Conservation (phyloP, 2,113 vertebrate species). For the Chamaetylas fuelleborni region DNA sequence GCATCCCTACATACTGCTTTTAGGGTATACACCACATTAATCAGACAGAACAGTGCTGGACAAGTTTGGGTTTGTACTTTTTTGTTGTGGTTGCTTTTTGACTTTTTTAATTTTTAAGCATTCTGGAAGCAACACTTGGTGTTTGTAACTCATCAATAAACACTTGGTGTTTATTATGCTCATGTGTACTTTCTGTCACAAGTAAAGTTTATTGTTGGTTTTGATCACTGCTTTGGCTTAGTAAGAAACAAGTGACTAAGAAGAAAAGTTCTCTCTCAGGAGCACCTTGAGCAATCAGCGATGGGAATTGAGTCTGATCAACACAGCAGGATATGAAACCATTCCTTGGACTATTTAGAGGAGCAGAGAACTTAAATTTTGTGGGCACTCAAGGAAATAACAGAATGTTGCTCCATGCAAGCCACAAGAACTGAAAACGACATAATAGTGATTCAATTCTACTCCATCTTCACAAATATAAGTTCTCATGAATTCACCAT, state of each 20-base stretch:
- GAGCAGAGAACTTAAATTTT: not conserved
- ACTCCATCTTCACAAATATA: not conserved
- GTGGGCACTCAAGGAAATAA: not conserved
- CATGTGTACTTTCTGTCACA: not conserved
- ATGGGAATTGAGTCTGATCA: not conserved
- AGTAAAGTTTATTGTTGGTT: constrained; percentile 7
- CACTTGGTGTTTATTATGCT: not conserved
- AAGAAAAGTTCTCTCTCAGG: not conserved
- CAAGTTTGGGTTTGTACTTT: not conserved
- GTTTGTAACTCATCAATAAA: not conserved
- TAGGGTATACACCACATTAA: not conserved
- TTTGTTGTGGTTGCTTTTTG: not conserved
- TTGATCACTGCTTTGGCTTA: not conserved
- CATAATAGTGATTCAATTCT: not conserved
- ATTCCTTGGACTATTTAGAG: not conserved
- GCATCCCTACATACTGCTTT: not conserved
- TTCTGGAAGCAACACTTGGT: not conserved
- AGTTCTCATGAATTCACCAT: not conserved
- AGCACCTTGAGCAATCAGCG: not conserved
- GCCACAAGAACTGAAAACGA: not conserved
- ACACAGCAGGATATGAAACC: constrained; percentile 45
- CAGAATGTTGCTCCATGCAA: not conserved
- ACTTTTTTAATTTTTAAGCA: not conserved
- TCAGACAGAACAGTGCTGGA: not conserved
- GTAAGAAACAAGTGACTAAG: constrained; percentile 17